phyloP scores from a whole-genome alignment of 2,113 vertebrate species.

The Leptobrachium ailaonicum region DNA sequence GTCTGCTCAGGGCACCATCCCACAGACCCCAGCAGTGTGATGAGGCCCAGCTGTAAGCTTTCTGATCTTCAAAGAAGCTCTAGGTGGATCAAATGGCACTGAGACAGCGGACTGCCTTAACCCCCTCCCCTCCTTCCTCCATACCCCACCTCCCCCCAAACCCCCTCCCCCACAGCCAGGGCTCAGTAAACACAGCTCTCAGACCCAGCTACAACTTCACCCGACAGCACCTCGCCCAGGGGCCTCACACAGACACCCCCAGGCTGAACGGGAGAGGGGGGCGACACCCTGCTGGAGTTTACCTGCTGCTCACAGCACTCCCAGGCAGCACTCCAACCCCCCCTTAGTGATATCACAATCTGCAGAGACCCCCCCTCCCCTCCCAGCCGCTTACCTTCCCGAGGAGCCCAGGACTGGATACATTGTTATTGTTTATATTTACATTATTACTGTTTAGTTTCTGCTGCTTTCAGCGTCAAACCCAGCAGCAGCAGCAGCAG shows the following conservation, averaged over 20 bases:
- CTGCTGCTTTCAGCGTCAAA: slow-evolving; percentile 6
- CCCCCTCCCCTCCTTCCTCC: slow-evolving; percentile 11
- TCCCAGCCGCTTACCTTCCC: slow-evolving; percentile 56
- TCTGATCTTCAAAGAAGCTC: slow-evolving; percentile 71
- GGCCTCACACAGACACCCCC: background rate
- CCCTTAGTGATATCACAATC: slow-evolving; percentile 49
- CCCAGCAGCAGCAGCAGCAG: slow-evolving; percentile 54
- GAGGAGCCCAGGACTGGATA: slow-evolving; percentile 17
- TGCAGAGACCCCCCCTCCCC: background rate
- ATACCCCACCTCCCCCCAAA: background rate
- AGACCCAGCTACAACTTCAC: slow-evolving; percentile 26
- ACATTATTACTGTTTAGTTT: background rate
- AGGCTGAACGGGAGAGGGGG: background rate
- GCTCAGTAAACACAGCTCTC: slow-evolving; percentile 2
- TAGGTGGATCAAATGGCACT: slow-evolving; percentile 65
- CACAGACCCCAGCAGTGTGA: slow-evolving; percentile 55
- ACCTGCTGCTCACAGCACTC: background rate
- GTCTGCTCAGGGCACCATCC: slow-evolving; percentile 35
- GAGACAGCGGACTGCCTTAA: slow-evolving; percentile 51
- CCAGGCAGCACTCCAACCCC: background rate
- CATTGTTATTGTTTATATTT: background rate
- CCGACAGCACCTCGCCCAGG: background rate
- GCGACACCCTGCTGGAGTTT: slow-evolving; percentile 8
- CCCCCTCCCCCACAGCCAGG: background rate
- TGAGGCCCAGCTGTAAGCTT: slow-evolving; percentile 64